Base-by-base conservation (phyloP, 2,797 vertebrate species). In the Ctenosaura bakeri region DNA sequence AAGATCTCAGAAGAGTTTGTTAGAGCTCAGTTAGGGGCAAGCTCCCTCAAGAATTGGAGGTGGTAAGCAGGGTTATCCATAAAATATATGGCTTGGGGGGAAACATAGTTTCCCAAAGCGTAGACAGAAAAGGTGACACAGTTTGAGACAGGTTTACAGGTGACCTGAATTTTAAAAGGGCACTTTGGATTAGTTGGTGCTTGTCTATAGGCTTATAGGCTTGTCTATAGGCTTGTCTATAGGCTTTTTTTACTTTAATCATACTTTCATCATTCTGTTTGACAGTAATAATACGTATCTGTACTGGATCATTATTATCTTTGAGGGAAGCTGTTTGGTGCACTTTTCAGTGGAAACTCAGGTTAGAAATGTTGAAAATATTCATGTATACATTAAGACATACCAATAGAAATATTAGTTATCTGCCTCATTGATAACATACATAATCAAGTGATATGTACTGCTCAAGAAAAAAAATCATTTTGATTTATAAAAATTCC, bases 121-220 rank as follows among this genome's bases (percentile, higher is more conserved):
- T 69, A 69, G 32, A 59, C 7, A 5, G 13, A 59, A 52, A 38
- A 64, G 62, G 59, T 16, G 56, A 29, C 13, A 50, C 38, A 24
- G 76, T 32, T n/a, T 79, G 26, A 7, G 56, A 24, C 77, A 56
- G 46, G 50, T 22, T 80, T 54, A 62, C 16, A 83, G 50, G 35
- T 76, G 54, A 24, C 54, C 35, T 59, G 20, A 59, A 83, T 83
- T 89, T 59, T 46, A 46, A 50, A 76, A 82, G 77, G 77, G 64
- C 77, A 81, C 59, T 38, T 83, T 26, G 88, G n/a, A 62, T 90
- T n/a, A 90, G 2, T 93, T 59, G 86, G 89, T 69, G 62, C 42
- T 54, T 71, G 56, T 24, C 29, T 79, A 29, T n/a, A 6, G 32
- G 6, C 22, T 88, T 24, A 69, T 80, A n/a, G n/a, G 62, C 42